Conservation (phyloP, 2,888 invertebrate species). For the Cephus pulcher region DNA sequence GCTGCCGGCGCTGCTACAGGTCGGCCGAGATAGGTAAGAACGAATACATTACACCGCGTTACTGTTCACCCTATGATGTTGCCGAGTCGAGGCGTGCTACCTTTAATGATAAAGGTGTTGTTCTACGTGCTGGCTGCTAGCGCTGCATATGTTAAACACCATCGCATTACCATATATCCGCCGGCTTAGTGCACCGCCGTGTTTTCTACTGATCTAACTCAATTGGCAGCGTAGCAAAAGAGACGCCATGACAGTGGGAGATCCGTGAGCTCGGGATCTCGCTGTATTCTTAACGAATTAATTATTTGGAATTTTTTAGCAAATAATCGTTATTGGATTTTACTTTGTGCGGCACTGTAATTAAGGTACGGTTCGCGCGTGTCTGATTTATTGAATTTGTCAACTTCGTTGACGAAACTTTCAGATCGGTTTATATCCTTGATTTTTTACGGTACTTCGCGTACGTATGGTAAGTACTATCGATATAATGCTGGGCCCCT, state of each 20-base stretch:
- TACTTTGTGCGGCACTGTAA: background rate
- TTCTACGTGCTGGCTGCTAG: conserved; percentile 45
- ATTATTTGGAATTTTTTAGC: background rate
- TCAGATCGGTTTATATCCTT: background rate
- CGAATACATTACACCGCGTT: conserved; percentile 25
- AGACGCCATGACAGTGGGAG: background rate
- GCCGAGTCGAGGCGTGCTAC: conserved; percentile 41
- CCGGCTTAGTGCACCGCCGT: background rate
- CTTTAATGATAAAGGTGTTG: conserved; percentile 55
- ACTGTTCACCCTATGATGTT: conserved; percentile 21
- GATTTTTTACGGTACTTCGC: background rate
- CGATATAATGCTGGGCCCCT: background rate
- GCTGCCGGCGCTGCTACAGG: background rate
- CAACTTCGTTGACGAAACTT: background rate
- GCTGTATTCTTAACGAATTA: background rate
- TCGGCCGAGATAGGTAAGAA: conserved; percentile 22
- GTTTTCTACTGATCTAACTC: background rate
- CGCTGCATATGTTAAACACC: conserved; percentile 49
- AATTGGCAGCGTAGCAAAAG: background rate
- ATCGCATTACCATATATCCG: conserved; percentile 45
- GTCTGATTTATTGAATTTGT: background rate
- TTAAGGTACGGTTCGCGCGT: no score
- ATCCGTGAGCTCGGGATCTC: background rate
- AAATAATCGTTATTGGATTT: background rate
- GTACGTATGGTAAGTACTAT: background rate